Evolutionary conservation across 2,797 vertebrate genomes (phyloP), one percentile per base, ranked within the genome.

Genomic region (Merluccius polli): DNA sequence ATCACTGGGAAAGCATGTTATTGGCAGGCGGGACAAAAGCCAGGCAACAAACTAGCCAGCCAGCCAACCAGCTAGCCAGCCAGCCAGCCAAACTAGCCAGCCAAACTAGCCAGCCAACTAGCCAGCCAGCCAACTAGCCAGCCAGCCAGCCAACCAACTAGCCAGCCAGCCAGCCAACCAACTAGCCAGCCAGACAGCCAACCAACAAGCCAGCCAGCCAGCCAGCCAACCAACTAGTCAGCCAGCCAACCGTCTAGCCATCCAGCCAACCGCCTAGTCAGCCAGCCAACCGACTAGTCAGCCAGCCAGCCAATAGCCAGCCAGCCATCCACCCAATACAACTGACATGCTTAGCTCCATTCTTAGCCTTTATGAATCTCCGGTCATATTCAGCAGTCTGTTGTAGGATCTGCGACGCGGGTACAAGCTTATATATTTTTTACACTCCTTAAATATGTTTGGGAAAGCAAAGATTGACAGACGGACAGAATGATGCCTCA

Each of bases 391-490:
- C 52, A 63, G 52, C 52, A 11, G 24, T 65, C n/a, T 65, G n/a
- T 7, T 65, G 10, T 65, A 27, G n/a, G 13, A 65, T 65, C 24
- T 65, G n/a, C 27, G n/a, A 27, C 59, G 27, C n/a, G 59, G n/a
- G n/a, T 12, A 24, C 59, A 65, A 27, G 59, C 59, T 65, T 65
- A 65, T 65, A 24, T 65, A 12, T 24, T 65, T 24, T 65, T 27
- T 75, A 84, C 79, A n/a, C 77, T 74, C 75, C 76, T 91, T 72
- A 85, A 87, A 86, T 71, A 86, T 89, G 24, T 65, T 65, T 65
- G 59, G 59, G 24, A 27, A 27, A 65, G 59, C 59, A 65, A 65
- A 65, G 59, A 65, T 65, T 65, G 59, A 65, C 59, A 65, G 59
- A 27, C 59, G 24, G n/a, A 65, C 59, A 65, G 24, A 63, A 27